Evolutionary conservation across 2,888 invertebrate genomes (phyloP), one percentile per base, ranked within the genome.

Genomic region (Diarsia mendica): DNA sequence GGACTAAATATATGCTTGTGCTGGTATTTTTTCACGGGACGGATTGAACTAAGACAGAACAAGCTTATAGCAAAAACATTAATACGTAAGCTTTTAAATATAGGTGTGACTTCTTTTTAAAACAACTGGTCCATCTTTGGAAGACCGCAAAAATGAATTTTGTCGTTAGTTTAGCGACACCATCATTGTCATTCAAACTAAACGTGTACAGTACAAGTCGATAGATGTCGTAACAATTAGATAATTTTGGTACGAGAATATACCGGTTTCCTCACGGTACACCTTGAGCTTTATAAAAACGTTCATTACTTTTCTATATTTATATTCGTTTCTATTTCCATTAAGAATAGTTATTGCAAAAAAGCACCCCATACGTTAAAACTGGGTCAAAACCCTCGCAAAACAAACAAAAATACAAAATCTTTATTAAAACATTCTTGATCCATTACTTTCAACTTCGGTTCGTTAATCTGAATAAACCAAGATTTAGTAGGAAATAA

Each of bases 341-440:
- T 20, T n/a, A 6, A 15, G 1, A 72, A 72, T 60, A 18, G 3
- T 20, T 33, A 20, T 60, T 33, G 5, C 13, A 28, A 33, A 23
- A 44, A 46, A 66, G 10, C 49, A 4, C 1, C 33, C 68, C 66
- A 39, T 75, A 60, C 51, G 61, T 68, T 15, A 58, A 10, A 68
- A 74, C n/a, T 55, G 11, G 71, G 13, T 64, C 28, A 73, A 72
- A 76, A 77, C 33, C 44, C 64, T 71, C 51, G 48, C 39, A 58
- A 55, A 66, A 72, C n/a, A 64, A 78, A 73, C n/a, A 33, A 51
- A 51, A 72, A 75, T n/a, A 80, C 74, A 83, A 79, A 79, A 77
- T 80, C 71, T 67, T 74, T 77, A 83, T 79, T 79, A 80, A 70
- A 77, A 78, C 58, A 39, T 72, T 79, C 71, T 72, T 73, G 53